Percentiles rank a stretch among this genome's conserved stretches.
These are phyloP conservation scores for Drosophila pseudotakahashii DNA, from an alignment of 2,888 invertebrate species.

Conservation along the genomic window DNA sequence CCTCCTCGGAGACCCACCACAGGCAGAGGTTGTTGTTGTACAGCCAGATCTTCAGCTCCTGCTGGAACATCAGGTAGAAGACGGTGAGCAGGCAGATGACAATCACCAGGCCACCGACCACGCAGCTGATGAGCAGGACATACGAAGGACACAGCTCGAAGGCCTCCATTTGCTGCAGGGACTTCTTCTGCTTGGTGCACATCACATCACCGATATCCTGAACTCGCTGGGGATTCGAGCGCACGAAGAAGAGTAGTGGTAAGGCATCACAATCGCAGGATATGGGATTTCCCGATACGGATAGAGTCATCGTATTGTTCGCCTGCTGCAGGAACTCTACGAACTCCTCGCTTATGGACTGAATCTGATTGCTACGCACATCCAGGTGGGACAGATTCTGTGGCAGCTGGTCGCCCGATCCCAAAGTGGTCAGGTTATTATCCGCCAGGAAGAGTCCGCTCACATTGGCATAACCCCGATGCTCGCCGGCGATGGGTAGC, in stretches of 20 bases:
- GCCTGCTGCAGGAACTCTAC: constrained; percentile 83
- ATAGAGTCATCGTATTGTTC: constrained; percentile 85
- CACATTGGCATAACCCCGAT: constrained; percentile 84
- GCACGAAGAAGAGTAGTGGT: constrained; percentile 86
- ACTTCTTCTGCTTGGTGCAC: constrained; percentile 57
- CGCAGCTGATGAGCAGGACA: constrained; percentile 81
- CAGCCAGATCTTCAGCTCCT: constrained; percentile 88
- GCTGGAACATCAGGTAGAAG: constrained; percentile 85
- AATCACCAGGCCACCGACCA: constrained; percentile 84
- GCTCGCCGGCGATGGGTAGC: constrained; percentile 73
- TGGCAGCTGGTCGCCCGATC: constrained; percentile 82
- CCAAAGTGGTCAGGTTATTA: constrained; percentile 84
- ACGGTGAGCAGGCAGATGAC: constrained; percentile 78
- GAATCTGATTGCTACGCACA: constrained; percentile 86
- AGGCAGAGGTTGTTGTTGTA: constrained; percentile 86
- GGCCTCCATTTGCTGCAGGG: constrained; percentile 65
- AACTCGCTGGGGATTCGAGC: constrained; percentile 80
- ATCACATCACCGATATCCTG: constrained; percentile 64
- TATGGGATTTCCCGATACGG: constrained; percentile 88
- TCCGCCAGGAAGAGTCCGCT: constrained; percentile 85
- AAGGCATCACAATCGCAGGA: constrained; percentile 87
- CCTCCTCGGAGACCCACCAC: constrained; percentile 88
- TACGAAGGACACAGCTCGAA: constrained; percentile 84
- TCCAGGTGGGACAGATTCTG: constrained; percentile 84
- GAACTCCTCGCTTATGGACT: constrained; percentile 83